Evolutionary conservation across 2,113 vertebrate species (phyloP), one percentile per base, ranked within the genome.

Genomic region (Scalopus aquaticus): DNA sequence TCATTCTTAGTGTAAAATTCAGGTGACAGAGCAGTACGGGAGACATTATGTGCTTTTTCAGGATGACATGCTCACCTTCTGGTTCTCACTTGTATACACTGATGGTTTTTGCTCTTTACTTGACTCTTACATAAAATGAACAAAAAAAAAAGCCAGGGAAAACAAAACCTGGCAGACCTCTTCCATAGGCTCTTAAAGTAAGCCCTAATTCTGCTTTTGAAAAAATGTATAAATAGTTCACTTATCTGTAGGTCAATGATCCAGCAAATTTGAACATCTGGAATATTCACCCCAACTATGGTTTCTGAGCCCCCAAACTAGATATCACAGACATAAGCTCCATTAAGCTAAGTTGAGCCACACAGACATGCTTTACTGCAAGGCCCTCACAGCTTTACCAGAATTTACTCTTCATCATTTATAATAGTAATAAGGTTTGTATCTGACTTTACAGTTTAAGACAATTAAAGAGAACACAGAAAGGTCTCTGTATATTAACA

Each of bases 21-120:
- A 0, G 6, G 15, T 0, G 0, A 35, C 17, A 17, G 30, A 7
- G 0, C 0, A 4, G 56, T 1, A 1, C 28, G 9, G 9, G 22
- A 3, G 2, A 9, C 0, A 0, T n/a, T 0, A 2, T 2, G 35
- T 1, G 5, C 20, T 15, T 49, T 15, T 35, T n/a, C 24, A 19
- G 35, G 37, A 44, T 0, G 30, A 54, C 11, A 28, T 0, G 37
- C 46, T 6, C 4, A 16, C 1, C 37, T 12, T 42, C 37, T 22
- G 20, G 26, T 49, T 37, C 37, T 51, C 3, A 0, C 7, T 11
- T 30, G 51, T 19, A 74, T 1, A 22, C 11, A 3, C 7, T 0
- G 1, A 11, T 0, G 30, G 77, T 35, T 11, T 26, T 39, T 12
- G 16, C 7, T 56, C 54, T 56, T 54, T 19, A 54, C 17, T 54